Conservation (phyloP, 2,797 vertebrate species). For the Anguilla obscura region DNA sequence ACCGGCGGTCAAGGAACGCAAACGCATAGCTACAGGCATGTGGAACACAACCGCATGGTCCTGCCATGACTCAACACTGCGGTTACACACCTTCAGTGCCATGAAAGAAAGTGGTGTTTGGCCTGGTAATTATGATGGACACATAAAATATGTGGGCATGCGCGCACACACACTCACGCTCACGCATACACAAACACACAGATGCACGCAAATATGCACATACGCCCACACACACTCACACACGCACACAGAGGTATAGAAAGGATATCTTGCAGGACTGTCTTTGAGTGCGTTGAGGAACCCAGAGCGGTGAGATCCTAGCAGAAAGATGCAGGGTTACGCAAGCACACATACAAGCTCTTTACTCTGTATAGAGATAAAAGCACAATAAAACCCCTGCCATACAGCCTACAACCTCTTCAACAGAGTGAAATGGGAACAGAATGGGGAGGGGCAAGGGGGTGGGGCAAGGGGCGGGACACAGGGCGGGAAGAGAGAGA, state of each 20-base stretch:
- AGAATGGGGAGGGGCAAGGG: background rate
- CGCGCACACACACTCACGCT: background rate
- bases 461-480: background rate
- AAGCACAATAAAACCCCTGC: slow-evolving; percentile 21
- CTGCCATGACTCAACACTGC: background rate
- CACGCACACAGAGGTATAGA: slow-evolving; percentile 42
- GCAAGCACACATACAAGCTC: background rate
- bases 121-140: background rate
- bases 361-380: background rate
- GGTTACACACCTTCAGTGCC: background rate
- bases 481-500: too few species aligned
- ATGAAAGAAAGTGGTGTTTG: background rate
- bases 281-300: slow-evolving; percentile 94
- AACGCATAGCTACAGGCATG: background rate
- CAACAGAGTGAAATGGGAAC: background rate
- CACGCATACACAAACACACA: background rate
- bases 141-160: background rate
- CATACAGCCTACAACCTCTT: background rate
- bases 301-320: slow-evolving; percentile 84
- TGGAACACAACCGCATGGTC: background rate
- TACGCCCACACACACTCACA: background rate
- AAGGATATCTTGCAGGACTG: slow-evolving; percentile 99
- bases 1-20: slow-evolving; percentile 63
- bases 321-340: slow-evolving; percentile 50
- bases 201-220: too few species aligned